Percentiles rank a stretch among this genome's conserved stretches.
Evolutionary conservation across 2,797 vertebrate genomes (phyloP).

Genomic region (Anguilla megastoma): DNA sequence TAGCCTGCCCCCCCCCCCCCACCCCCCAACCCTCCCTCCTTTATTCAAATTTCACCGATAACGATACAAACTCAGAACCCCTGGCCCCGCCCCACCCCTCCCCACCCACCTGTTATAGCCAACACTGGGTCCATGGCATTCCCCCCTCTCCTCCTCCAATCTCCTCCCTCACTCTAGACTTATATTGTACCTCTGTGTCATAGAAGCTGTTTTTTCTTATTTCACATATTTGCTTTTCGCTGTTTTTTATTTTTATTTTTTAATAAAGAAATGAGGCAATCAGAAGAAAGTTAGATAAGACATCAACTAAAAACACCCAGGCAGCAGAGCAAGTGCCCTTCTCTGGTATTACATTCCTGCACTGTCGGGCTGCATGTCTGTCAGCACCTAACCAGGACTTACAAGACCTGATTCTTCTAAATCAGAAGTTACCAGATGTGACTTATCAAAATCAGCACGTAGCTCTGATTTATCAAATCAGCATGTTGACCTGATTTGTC

Average conservation of each 20-base stretch:
- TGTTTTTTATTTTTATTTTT: slow-evolving; percentile 41
- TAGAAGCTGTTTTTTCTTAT: slow-evolving; percentile 37
- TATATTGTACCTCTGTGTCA: slow-evolving; percentile 29
- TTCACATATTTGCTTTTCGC: slow-evolving; percentile 28
- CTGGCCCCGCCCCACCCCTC: background rate
- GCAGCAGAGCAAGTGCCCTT: slow-evolving; percentile 30
- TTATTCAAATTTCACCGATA: slow-evolving; percentile 18
- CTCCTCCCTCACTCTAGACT: slow-evolving; percentile 7
- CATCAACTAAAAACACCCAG: slow-evolving; percentile 44
- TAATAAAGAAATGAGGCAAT: slow-evolving; percentile 57
- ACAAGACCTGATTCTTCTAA: slow-evolving; percentile 4
- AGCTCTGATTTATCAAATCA: background rate
- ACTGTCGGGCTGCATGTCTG: slow-evolving; percentile 10
- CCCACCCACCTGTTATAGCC: slow-evolving; percentile 7
- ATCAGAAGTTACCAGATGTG: background rate
- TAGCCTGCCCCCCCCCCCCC: slow-evolving; percentile 16
- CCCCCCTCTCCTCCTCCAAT: background rate
- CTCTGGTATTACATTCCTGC: background rate
- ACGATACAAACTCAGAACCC: slow-evolving; percentile 3
- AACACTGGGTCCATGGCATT: background rate
- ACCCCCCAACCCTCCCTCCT: background rate
- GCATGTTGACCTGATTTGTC: too few species aligned
- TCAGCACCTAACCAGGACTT: background rate
- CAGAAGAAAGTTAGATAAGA: slow-evolving; percentile 44
- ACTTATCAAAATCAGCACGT: slow-evolving; percentile 2